Conservation (phyloP, 2,888 invertebrate genomes). For the Drosophila paramelanica region DNA sequence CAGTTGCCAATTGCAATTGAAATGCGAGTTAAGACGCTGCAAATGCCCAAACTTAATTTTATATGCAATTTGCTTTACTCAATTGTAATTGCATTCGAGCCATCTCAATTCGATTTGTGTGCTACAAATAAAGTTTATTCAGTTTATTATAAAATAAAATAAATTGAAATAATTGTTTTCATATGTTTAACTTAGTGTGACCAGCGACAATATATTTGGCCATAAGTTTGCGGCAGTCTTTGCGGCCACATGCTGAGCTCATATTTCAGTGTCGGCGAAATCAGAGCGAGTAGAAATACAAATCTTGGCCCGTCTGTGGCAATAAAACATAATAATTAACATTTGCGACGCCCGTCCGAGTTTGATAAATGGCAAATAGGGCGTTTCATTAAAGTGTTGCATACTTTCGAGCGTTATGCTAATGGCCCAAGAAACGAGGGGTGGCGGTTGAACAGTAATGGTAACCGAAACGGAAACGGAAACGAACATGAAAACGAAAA, state of each 20-base stretch:
- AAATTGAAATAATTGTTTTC: conserved; percentile 4
- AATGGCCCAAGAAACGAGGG: conserved; percentile 48
- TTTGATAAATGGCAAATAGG: conserved; percentile 70
- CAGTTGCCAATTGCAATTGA: conserved; percentile 40
- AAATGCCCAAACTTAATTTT: conserved; percentile 13
- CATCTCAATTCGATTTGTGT: neutral
- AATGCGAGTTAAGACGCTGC: conserved; percentile 30
- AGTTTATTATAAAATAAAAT: neutral
- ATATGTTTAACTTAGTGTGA: neutral
- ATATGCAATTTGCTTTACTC: conserved; percentile 19
- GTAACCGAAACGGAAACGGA: conserved; percentile 36
- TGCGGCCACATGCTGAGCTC: conserved; percentile 54
- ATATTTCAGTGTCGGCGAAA: conserved; percentile 67
- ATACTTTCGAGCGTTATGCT: conserved; percentile 72
- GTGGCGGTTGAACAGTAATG: conserved; percentile 1
- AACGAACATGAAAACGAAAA: conserved; percentile 42
- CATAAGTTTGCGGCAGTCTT: neutral
- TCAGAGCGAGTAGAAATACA: conserved; percentile 38
- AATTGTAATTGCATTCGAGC: conserved; percentile 39
- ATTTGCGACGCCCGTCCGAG: conserved; percentile 56
- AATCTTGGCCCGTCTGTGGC: conserved; percentile 31
- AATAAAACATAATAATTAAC: conserved; percentile 77
- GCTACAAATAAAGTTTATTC: neutral
- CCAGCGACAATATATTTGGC: conserved; percentile 17
- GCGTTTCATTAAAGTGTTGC: conserved; percentile 64